Conservation (phyloP, 2,888 invertebrate species). For the Trissolcus brochymenae region DNA sequence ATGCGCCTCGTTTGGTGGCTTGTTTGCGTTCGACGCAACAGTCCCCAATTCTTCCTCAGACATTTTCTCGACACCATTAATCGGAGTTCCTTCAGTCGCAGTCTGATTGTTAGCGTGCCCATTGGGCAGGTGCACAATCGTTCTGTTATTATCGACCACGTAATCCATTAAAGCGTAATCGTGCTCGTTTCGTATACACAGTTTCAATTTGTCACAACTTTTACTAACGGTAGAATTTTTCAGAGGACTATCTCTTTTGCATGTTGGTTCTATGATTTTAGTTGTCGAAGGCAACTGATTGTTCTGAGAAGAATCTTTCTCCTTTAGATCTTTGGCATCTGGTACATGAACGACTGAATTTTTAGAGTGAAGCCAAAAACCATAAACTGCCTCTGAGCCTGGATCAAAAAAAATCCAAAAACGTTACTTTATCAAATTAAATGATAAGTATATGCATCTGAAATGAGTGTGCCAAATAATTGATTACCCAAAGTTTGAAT, state of each 20-base stretch:
- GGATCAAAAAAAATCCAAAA: constrained; percentile 26
- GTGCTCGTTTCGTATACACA: constrained; percentile 51
- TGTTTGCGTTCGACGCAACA: constrained; percentile 21
- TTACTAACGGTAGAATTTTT: neutral
- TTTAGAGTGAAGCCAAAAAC: constrained; percentile 79
- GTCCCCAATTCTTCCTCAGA: constrained; percentile 36
- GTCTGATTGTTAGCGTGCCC: constrained; percentile 1
- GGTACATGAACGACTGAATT: constrained; percentile 1
- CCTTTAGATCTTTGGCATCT: constrained; percentile 30
- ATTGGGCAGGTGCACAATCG: constrained; percentile 48
- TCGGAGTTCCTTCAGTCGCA: constrained; percentile 6
- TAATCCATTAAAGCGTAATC: constrained; percentile 50
- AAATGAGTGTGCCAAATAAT: neutral
- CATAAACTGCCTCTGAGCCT: constrained; percentile 89
- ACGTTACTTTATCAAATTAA: neutral
- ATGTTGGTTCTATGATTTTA: neutral
- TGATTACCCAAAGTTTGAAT: constrained; percentile 86
- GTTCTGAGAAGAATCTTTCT: neutral
- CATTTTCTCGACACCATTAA: constrained; percentile 26
- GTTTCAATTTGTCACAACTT: constrained; percentile 11
- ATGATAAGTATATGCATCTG: neutral
- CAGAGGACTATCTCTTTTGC: neutral
- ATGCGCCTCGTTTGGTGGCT: constrained; percentile 11
- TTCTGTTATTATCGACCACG: constrained; percentile 51
- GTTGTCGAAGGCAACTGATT: neutral